Conservation (phyloP, 2,888 invertebrate genomes). For the Andricus curvator region DNA sequence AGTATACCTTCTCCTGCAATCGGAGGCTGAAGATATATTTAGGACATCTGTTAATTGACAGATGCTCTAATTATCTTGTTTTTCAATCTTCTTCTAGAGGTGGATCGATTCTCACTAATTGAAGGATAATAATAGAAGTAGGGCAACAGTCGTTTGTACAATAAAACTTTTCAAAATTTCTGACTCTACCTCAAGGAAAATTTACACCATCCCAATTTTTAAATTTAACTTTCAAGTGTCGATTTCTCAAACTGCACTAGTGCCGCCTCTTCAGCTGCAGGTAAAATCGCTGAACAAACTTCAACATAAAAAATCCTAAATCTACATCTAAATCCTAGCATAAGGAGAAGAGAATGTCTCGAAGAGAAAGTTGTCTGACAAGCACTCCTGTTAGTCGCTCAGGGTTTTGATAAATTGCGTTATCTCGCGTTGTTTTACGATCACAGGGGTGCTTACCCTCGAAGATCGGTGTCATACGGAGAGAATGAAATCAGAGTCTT, state of each 20-base stretch:
- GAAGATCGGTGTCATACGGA: background rate
- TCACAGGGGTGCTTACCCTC: background rate
- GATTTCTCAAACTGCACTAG: too few relatives aligned
- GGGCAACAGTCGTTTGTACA: background rate
- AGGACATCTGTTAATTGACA: background rate
- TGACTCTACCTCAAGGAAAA: background rate
- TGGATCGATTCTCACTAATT: background rate
- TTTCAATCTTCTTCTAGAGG: background rate
- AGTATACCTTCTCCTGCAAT: background rate
- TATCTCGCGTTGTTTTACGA: background rate
- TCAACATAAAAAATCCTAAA: too few relatives aligned
- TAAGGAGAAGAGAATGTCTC: background rate
- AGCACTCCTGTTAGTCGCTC: background rate
- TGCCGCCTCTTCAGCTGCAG: too few relatives aligned
- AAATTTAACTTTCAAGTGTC: background rate
- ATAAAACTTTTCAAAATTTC: background rate
- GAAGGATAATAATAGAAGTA: background rate
- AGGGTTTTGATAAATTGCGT: slow-evolving; percentile 53
- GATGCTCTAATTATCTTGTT: slow-evolving; percentile 6
- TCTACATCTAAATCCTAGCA: background rate
- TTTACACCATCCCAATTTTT: background rate
- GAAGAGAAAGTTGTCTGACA: background rate
- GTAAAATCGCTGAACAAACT: too few relatives aligned
- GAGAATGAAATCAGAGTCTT: background rate
- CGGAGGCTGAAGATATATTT: background rate